Base-by-base conservation (phyloP, 2,888 invertebrate genomes). In the Calephelis perditalis region DNA sequence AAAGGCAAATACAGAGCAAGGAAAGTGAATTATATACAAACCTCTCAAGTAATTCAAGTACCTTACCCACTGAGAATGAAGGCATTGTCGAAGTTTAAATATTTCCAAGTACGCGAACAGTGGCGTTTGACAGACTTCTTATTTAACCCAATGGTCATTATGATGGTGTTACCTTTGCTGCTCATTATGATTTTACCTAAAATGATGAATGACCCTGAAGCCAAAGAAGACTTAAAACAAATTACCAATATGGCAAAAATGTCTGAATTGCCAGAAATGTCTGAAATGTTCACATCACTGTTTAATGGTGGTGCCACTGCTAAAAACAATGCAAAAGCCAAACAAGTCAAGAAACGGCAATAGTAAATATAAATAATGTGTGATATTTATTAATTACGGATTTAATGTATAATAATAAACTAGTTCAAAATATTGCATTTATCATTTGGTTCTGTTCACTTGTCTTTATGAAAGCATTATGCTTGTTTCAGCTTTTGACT, bases 151-250 rank as follows among this genome's bases (percentile, higher is more conserved):
- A 99, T 99, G 98, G 96, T 99, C 6, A 92, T 99, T 65, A 99
- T 99, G 96, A 99, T 99, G 98, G 94, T 99, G 35, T 81, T 99
- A 67, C 99, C 99, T 0, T 86, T 99, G 43, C 78, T 98, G 5
- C 89, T 99, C 7, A 96, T 99, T 71, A 96, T 98, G 94, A 92
- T 99, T 65, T 84, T 99, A 73, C 98, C 99, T 0, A 98, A 98
- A 83, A 95, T 99, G 93, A 96, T 99, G 95, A 98, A 97, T 77
- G 99, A 99, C 85, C 98, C 99, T 5, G 98, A 99, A 81, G 96
- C 99, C 3, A 97, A 98, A 78, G 98, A 98, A 85, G 97, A 98
- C 86, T 94, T 98, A 91, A 97, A 98, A 84, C 97, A 98, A 77
- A 92, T 96, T 57, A 95, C 96, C 76, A 96, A 94, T 78, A 91